A percentile compares a stretch with the other conserved stretches of the same genome.
Conservation (phyloP, 2,113 vertebrate species). For the Malurus alboscapulatus region DNA sequence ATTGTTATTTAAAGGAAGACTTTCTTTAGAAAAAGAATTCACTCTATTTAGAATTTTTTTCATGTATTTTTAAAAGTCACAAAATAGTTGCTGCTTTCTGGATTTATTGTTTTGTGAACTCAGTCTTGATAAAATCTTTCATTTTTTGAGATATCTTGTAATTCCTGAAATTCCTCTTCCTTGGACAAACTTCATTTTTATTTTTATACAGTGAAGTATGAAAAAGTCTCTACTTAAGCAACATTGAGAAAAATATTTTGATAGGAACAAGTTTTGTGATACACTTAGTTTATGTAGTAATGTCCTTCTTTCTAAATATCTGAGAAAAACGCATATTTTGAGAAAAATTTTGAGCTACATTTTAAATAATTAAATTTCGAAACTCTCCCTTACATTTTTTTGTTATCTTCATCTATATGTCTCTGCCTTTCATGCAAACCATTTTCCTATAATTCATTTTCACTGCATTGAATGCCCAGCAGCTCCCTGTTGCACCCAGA, state of each 20-base stretch:
- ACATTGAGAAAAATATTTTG: neutral
- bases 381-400: neutral
- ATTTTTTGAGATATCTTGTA: neutral
- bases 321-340: neutral
- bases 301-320: neutral
- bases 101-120: neutral
- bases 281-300: neutral
- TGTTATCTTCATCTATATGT: neutral
- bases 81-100: neutral
- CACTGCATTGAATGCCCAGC: neutral
- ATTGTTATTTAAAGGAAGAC: neutral
- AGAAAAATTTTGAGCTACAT: neutral
- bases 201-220: neutral
- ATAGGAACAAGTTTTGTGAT: neutral
- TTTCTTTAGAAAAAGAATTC: neutral
- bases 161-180: neutral
- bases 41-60: neutral
- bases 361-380: neutral
- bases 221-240: neutral
- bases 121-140: neutral
- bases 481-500: neutral
- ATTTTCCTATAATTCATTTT: neutral
- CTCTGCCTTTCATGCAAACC: neutral
- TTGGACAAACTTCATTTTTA: neutral
- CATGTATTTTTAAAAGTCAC: neutral